phyloP scores from a whole-genome alignment of 2,888 invertebrate genomes.

The Melinopterus prodromus region DNA sequence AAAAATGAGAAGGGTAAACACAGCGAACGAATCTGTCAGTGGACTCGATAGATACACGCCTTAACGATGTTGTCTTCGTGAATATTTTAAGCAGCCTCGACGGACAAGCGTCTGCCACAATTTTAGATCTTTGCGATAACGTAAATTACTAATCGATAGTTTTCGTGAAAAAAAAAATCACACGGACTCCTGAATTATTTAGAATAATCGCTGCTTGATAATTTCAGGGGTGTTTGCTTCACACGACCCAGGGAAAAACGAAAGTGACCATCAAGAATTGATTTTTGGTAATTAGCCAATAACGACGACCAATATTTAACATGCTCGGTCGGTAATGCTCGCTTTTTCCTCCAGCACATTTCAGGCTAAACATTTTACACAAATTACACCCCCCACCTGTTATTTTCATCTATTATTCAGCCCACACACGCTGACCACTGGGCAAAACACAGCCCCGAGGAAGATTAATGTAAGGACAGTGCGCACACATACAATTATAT shows the following conservation, averaged over 20 bases:
- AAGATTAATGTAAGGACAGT: conserved; percentile 27
- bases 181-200: not conserved
- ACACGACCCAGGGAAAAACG: not conserved
- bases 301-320: conserved; percentile 5
- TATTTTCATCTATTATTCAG: conserved; percentile 24
- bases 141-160: conserved; percentile 9
- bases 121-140: conserved; percentile 9
- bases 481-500: conserved; percentile 12
- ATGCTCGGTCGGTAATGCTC: not conserved
- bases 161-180: not conserved
- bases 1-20: not conserved
- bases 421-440: conserved; percentile 11
- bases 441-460: conserved; percentile 11
- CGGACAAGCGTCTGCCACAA: not conserved
- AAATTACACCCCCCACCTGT: conserved; percentile 24
- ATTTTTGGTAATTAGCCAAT: conserved; percentile 19
- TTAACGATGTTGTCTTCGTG: conserved; percentile 14
- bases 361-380: conserved; percentile 19
- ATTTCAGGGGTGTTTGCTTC: not conserved
- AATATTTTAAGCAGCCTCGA: conserved; percentile 11
- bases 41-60: not conserved
- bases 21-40: not conserved
- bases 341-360: conserved; percentile 8
- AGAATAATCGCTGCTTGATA: not conserved
- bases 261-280: conserved; percentile 11